Percentiles rank a stretch among this genome's conserved stretches.
Conservation (phyloP, 1,140 invertebrate genomes). For the Rhysida immarginata region DNA sequence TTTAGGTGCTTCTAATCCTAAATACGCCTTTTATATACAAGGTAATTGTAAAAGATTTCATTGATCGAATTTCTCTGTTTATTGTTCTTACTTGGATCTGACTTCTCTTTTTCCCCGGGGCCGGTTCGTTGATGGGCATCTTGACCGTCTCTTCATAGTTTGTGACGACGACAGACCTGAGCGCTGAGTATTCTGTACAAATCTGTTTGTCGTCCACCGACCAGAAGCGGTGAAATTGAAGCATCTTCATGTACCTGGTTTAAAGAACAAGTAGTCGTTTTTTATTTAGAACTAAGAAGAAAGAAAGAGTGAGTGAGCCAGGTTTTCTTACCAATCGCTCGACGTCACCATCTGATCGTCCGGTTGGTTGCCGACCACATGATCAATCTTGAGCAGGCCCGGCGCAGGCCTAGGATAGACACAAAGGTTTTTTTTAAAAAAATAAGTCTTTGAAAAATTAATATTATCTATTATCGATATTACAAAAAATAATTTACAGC, state of each 20-base stretch:
- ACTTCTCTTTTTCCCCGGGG: conserved; percentile 83
- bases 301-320: not conserved
- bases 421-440: not conserved
- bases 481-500: too few species aligned
- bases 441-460: too few species aligned
- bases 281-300: too few species aligned
- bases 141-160: conserved; percentile 98
- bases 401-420: conserved; percentile 43
- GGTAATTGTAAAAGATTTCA: too few species aligned
- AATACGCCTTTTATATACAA: too few species aligned
- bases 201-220: conserved; percentile 94
- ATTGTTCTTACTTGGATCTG: conserved; percentile 63
- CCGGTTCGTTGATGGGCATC: conserved; percentile 97
- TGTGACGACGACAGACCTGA: conserved; percentile 90
- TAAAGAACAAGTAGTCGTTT: too few species aligned
- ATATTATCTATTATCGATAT: too few species aligned
- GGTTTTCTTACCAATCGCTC: conserved; percentile 52
- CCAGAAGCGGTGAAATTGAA: conserved; percentile 98
- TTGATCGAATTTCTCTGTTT: too few species aligned
- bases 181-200: conserved; percentile 87
- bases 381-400: conserved; percentile 82
- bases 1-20: too few species aligned
- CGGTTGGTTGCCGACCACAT: conserved; percentile 94
- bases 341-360: conserved; percentile 75
- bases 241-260: conserved; percentile 76